Evolutionary conservation across 2,888 invertebrate species (phyloP).

Genomic region (Agonopterix heracliana): DNA sequence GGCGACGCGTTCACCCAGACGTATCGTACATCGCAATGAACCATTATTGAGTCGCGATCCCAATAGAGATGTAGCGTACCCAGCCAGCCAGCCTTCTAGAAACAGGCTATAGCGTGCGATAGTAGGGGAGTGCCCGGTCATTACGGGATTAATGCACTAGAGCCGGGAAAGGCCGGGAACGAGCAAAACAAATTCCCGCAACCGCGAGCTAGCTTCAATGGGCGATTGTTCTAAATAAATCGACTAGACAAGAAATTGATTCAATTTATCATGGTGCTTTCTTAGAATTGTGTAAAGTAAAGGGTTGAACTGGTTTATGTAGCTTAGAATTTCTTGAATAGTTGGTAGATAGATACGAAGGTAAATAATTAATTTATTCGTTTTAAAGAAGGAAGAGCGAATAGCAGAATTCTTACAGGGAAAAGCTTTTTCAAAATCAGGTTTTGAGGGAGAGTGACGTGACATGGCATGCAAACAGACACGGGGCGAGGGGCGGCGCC

Average conservation of each 20-base stretch:
- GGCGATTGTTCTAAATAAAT: constrained; percentile 28
- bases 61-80: constrained; percentile 46
- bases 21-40: constrained; percentile 52
- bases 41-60: constrained; percentile 45
- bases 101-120: constrained; percentile 33
- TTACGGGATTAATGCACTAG: constrained; percentile 32
- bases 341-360: neutral
- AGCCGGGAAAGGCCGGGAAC: constrained; percentile 10
- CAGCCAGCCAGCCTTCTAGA: constrained; percentile 13
- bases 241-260: neutral
- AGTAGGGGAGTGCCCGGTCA: constrained; percentile 49
- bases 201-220: constrained; percentile 20
- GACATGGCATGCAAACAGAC: neutral
- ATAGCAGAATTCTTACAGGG: neutral
- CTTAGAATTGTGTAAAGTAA: neutral
- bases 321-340: too few relatives aligned
- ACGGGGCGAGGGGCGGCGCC: too few relatives aligned
- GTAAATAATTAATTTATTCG: neutral
- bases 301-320: neutral
- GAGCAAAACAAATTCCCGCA: constrained; percentile 17
- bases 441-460: neutral
- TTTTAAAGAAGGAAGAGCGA: neutral
- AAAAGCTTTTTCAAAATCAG: neutral
- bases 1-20: constrained; percentile 42
- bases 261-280: neutral